Evolutionary conservation across 2,888 invertebrate species (phyloP), one percentile per base, ranked within the genome.

Genomic region (Lasius fuliginosus): DNA sequence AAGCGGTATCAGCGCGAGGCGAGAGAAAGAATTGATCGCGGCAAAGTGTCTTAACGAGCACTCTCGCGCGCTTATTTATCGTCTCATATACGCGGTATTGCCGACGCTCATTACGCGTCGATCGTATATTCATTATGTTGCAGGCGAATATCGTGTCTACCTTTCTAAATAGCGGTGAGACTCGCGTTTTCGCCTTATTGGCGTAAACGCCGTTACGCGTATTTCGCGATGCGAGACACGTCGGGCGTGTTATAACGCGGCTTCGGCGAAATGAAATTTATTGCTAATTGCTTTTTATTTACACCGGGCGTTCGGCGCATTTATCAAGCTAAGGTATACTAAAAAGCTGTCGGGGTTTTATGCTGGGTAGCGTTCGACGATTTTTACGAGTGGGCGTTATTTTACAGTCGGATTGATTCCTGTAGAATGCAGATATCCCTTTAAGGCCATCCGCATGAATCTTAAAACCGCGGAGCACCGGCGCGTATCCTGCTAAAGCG

Each of bases 401-500:
- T 91, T 90, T 90, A 90, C 91, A 85, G 83, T 85, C 88, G 85
- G 82, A 91, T 90, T 90, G 91, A 91, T 90, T 87, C 91, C 64
- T 75, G 83, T 65, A 58, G 85, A 85, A 89, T 83, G 86, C 85
- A 53, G 85, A 90, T 84, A 79, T 73, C 62, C 84, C 86, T 62
- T 83, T 74, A 58, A 83, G 81, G 83, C 69, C 73, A 76, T 84
- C 73, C 84, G 67, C 84, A 76, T 69, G 83, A 83, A 83, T 88
- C 89, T 88, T 85, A 75, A 82, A 33, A 67, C 42, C 68, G n/a
- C 60, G 64, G 69, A n/a, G 64, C 77, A 64, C 79, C n/a, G 49
- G 53, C 56, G 62, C 42, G 75, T 84, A 75, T 84, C 73, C 64
- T 4, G 33, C 53, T 77, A 46, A 46, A 71, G 30, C 60, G 36